Evolutionary conservation across 2,888 invertebrate genomes (phyloP).

Genomic region (Drosophila prolongata): DNA sequence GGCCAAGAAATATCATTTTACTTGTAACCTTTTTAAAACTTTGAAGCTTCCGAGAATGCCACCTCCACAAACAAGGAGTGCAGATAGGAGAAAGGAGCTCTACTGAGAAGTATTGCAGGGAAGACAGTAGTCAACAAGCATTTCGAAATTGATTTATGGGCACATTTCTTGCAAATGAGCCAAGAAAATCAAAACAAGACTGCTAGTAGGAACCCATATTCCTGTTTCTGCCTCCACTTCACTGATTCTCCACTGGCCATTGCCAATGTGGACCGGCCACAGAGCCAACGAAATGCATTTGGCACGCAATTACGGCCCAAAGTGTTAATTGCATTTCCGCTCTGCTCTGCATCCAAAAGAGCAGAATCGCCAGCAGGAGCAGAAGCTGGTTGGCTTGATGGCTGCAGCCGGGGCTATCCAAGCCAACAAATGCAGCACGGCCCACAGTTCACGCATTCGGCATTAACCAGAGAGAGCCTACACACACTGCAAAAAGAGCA

Average conservation of each 20-base stretch:
- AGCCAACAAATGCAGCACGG: slow-evolving; percentile 63
- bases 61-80: background rate
- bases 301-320: slow-evolving; percentile 78
- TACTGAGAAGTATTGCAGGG: background rate
- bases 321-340: slow-evolving; percentile 79
- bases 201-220: slow-evolving; percentile 22
- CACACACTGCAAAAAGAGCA: slow-evolving; percentile 1
- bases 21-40: background rate
- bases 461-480: slow-evolving; percentile 52
- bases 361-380: slow-evolving; percentile 14
- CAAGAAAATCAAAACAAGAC: slow-evolving; percentile 68
- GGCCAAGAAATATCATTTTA: background rate
- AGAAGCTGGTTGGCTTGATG: slow-evolving; percentile 23
- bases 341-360: slow-evolving; percentile 31
- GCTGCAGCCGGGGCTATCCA: slow-evolving; percentile 36
- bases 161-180: slow-evolving; percentile 66
- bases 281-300: slow-evolving; percentile 68
- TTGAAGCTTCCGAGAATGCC: background rate
- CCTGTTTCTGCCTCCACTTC: slow-evolving; percentile 10
- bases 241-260: slow-evolving; percentile 1
- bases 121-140: slow-evolving; percentile 13
- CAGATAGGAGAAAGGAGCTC: background rate
- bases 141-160: slow-evolving; percentile 59
- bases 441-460: slow-evolving; percentile 78
- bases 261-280: slow-evolving; percentile 19